Conservation (phyloP, 2,113 vertebrate species). For the Gopherus flavomarginatus region DNA sequence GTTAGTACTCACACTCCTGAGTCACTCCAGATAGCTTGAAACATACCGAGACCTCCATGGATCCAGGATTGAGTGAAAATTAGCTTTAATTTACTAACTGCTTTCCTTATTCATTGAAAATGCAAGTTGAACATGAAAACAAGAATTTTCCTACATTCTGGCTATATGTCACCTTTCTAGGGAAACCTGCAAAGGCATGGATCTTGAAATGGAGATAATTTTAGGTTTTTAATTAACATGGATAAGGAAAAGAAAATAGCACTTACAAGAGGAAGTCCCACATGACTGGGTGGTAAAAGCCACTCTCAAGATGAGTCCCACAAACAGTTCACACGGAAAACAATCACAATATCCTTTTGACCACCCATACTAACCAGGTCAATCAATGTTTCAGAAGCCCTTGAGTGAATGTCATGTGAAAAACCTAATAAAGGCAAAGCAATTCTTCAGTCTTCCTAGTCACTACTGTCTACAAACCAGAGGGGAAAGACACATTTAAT, state of each 20-base stretch:
- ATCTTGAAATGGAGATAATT: not conserved
- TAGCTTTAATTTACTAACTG: not conserved
- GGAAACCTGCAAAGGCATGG: not conserved
- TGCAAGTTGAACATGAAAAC: not conserved
- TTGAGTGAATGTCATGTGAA: not conserved
- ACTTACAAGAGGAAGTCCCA: not conserved
- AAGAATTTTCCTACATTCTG: not conserved
- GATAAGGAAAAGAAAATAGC: not conserved
- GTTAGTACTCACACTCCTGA: not conserved
- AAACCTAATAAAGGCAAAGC: not conserved
- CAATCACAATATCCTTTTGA: not conserved
- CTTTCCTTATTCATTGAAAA: not conserved
- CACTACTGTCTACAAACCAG: not conserved
- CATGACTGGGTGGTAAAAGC: not conserved
- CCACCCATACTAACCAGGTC: not conserved
- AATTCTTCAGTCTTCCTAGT: not conserved
- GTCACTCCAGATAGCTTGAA: not conserved
- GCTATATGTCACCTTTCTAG: not conserved
- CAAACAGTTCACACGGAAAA: not conserved
- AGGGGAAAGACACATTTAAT: not conserved
- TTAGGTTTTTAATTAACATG: not conserved
- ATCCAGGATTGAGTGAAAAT: not conserved
- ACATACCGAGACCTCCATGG: not conserved
- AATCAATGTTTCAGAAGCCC: not conserved
- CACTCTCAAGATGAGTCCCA: not conserved